These are phyloP conservation scores for Psephotus haematonotus DNA, from an alignment of 2,113 vertebrate species.

Conservation along the genomic window DNA sequence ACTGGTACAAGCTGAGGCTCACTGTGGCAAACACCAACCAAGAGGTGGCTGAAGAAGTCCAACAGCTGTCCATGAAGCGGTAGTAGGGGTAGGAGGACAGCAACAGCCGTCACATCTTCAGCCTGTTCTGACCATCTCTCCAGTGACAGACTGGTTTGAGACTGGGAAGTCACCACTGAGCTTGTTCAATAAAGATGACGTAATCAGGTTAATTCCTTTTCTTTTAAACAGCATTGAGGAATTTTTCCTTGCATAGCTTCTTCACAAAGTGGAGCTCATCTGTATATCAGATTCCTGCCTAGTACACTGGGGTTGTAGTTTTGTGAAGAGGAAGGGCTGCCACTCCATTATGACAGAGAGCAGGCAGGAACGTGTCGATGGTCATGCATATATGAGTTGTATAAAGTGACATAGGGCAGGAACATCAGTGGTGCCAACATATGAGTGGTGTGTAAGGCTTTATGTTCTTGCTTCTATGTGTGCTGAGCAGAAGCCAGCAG, in stretches of 20 bases:
- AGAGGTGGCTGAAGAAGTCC: not conserved
- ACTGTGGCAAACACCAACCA: not conserved
- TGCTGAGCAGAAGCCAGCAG: not conserved
- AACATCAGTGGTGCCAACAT: not conserved
- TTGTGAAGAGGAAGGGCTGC: not conserved
- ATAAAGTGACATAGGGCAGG: not conserved
- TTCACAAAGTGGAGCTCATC: not conserved
- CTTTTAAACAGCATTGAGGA: not conserved
- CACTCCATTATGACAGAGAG: not conserved
- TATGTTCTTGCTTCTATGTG: not conserved
- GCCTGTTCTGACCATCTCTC: not conserved
- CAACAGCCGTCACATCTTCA: not conserved
- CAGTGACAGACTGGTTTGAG: not conserved
- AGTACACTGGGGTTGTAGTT: not conserved
- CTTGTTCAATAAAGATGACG: not conserved
- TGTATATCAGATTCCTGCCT: not conserved
- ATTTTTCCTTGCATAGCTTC: not conserved
- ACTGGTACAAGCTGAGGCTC: not conserved
- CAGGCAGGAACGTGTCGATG: not conserved
- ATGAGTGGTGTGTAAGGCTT: not conserved
- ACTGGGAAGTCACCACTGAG: not conserved
- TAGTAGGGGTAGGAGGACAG: not conserved
- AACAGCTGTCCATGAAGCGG: not conserved
- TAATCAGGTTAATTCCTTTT: accelerated
- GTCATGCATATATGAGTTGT: not conserved